These are phyloP conservation scores for Cynoglossus semilaevis DNA, from an alignment of 2,113 vertebrate species.

Conservation along the genomic window DNA sequence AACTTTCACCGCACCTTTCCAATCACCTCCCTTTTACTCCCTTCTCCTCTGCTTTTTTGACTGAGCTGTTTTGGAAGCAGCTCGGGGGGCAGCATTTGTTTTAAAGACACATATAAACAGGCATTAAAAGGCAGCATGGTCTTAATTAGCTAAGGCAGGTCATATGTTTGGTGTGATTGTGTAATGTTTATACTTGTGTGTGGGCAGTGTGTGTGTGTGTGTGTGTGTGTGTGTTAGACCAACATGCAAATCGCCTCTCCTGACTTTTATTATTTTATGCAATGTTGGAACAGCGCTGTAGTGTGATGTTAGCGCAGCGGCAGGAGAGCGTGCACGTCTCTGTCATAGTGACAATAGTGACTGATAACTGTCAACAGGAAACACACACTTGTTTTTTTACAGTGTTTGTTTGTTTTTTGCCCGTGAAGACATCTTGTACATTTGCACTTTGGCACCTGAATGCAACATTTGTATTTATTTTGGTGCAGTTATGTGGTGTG, in stretches of 20 bases:
- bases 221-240: slow-evolving; percentile 40
- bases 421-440: slow-evolving; percentile 9
- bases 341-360: slow-evolving; percentile 2
- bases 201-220: slow-evolving; percentile 30
- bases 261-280: slow-evolving; percentile 51
- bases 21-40: not conserved
- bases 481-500: too few species aligned
- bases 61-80: slow-evolving; percentile 45
- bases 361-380: not conserved
- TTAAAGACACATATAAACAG: slow-evolving; percentile 62
- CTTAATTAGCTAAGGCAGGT: slow-evolving; percentile 63
- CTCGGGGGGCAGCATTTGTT: slow-evolving; percentile 48
- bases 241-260: slow-evolving; percentile 48
- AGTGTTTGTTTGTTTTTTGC: too few species aligned
- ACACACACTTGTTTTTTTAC: too few species aligned
- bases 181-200: slow-evolving; percentile 58
- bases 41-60: not conserved
- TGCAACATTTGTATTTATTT: too few species aligned
- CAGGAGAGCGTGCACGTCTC: not conserved
- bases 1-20: slow-evolving; percentile 25
- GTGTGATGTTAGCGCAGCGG: slow-evolving; percentile 16
- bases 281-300: slow-evolving; percentile 15
- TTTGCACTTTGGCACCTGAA: not conserved
- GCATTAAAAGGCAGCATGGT: slow-evolving; percentile 66
- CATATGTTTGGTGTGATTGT: slow-evolving; percentile 53